These are phyloP conservation scores for Damaliscus lunatus DNA, from an alignment of 2,113 vertebrate genomes.

Conservation along the genomic window DNA sequence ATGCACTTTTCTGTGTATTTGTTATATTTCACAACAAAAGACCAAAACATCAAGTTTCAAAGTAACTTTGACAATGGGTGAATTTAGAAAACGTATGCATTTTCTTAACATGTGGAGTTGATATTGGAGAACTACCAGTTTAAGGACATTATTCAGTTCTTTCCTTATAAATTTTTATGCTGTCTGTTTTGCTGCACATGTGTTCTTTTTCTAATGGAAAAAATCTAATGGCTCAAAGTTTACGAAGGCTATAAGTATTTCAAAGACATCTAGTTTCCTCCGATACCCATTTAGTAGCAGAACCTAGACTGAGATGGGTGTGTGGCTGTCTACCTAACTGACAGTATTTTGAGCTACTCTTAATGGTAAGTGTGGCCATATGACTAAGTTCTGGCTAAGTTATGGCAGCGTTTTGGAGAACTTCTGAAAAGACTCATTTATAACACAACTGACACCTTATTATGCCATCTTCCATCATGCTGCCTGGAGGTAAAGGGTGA, in stretches of 20 bases:
- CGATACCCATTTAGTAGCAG: not conserved
- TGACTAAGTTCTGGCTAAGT: not conserved
- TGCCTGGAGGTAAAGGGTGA: not conserved
- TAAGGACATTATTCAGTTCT: not conserved
- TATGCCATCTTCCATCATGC: not conserved
- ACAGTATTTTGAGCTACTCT: not conserved
- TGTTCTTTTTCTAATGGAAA: not conserved
- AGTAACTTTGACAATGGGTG: not conserved
- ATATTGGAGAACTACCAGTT: not conserved
- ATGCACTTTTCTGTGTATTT: not conserved
- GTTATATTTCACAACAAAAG: constrained; percentile 12
- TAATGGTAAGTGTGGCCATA: not conserved
- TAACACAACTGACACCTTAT: not conserved
- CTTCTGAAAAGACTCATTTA: not conserved
- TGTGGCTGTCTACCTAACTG: not conserved
- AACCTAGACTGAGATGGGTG: not conserved
- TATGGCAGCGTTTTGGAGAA: not conserved
- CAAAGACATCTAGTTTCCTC: not conserved
- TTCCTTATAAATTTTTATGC: not conserved
- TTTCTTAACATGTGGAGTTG: not conserved
- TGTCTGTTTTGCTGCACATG: not conserved
- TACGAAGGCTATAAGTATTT: not conserved
- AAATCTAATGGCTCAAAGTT: not conserved
- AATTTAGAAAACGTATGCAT: not conserved
- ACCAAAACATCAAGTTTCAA: not conserved